A percentile compares a stretch with the other conserved stretches of the same genome.
These are phyloP conservation scores for Campylomormyrus tamandua DNA, from an alignment of 2,113 vertebrate genomes.

Conservation along the genomic window DNA sequence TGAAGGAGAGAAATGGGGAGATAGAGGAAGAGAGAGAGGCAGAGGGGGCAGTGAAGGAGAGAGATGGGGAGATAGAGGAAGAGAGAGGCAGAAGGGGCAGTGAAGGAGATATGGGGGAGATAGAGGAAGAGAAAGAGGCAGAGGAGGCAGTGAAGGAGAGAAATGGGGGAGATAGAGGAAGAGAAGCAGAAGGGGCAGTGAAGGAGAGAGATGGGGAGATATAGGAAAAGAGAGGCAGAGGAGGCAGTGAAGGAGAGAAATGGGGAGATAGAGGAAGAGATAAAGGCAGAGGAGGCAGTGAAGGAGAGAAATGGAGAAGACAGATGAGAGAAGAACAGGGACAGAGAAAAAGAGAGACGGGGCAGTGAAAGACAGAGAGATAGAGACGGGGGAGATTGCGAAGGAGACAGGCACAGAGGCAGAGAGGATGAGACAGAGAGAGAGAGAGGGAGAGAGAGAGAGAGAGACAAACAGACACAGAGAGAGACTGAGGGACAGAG, in stretches of 20 bases:
- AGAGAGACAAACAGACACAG: background rate
- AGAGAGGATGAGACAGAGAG: conserved; percentile 12
- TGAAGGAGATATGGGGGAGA: background rate
- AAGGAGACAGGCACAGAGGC: conserved; percentile 26
- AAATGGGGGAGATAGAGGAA: background rate
- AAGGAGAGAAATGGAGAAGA: background rate
- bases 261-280: background rate
- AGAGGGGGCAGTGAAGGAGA: background rate
- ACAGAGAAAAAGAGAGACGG: background rate
- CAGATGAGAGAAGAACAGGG: background rate
- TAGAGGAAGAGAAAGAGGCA: background rate
- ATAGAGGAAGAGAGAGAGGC: background rate
- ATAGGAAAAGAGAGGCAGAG: background rate
- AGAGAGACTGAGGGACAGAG: background rate
- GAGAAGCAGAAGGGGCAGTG: conserved; percentile 25
- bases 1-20: background rate
- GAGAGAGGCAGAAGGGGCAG: background rate
- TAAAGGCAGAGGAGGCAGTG: background rate
- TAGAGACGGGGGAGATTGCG: background rate
- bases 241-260: background rate
- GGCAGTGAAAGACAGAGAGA: background rate
- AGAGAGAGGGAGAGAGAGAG: background rate
- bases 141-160: background rate
- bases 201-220: background rate
- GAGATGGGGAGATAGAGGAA: background rate